phyloP scores from a whole-genome alignment of 2,888 invertebrate species.

The Cepaea hortensis region DNA sequence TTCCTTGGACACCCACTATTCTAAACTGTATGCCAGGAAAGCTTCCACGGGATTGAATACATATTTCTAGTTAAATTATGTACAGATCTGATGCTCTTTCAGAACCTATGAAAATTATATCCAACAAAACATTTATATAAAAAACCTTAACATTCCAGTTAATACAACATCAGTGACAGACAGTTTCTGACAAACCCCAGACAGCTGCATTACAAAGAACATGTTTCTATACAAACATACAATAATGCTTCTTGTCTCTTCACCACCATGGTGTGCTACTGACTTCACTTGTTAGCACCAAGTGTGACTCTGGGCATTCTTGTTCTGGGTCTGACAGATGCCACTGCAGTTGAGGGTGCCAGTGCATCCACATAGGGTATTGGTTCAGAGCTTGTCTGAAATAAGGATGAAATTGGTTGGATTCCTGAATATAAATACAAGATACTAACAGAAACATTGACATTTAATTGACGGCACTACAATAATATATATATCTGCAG shows the following conservation, averaged over 20 bases:
- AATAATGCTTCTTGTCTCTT: neutral
- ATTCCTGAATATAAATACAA: neutral
- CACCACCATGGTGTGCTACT: neutral
- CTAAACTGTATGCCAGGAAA: no score
- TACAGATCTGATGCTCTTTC: no score
- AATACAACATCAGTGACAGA: no score
- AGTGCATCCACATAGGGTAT: constrained; percentile 52
- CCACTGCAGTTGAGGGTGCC: constrained; percentile 49
- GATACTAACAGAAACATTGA: neutral
- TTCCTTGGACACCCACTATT: no score
- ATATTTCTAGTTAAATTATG: no score
- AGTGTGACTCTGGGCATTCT: constrained; percentile 47
- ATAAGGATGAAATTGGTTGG: neutral
- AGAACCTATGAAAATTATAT: no score
- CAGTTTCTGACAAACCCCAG: no score
- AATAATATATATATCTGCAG: neutral
- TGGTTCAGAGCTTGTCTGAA: constrained; percentile 17
- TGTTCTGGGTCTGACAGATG: constrained; percentile 47
- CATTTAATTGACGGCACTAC: neutral
- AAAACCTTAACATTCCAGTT: no score
- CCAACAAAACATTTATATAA: no score
- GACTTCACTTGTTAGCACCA: constrained; percentile 22
- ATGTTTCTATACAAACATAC: neutral
- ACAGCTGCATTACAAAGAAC: neutral
- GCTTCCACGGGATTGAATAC: no score